Conservation (phyloP, 2,113 vertebrate genomes). For the Stigmatopora argus region DNA sequence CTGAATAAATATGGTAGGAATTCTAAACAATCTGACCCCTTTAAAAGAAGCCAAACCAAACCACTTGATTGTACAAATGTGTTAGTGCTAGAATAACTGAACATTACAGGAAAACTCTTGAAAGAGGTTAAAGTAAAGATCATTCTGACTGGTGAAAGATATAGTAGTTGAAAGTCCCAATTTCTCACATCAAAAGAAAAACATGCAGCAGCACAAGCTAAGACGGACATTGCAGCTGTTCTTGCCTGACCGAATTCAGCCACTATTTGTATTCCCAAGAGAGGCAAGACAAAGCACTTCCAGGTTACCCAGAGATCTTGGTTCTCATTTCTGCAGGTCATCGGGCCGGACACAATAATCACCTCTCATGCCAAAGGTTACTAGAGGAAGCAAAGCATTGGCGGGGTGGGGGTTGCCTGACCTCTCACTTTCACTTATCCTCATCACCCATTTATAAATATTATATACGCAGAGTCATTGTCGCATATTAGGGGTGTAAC, state of each 20-base stretch:
- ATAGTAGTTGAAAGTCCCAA: background rate
- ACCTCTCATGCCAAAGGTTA: slow-evolving; percentile 49
- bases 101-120: background rate
- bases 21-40: slow-evolving; percentile 8
- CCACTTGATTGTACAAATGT: background rate
- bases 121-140: background rate
- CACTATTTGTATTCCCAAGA: slow-evolving; percentile 67
- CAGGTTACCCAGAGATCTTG: slow-evolving; percentile 53
- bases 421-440: slow-evolving; percentile 22
- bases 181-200: slow-evolving; percentile 25
- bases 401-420: background rate
- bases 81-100: slow-evolving; percentile 2
- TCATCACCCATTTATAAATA: slow-evolving; percentile 9
- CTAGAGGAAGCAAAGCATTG: slow-evolving; percentile 3
- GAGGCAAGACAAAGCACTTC: slow-evolving; percentile 55
- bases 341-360: slow-evolving; percentile 41
- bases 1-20: background rate
- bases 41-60: background rate
- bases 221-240: slow-evolving; percentile 49
- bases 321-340: slow-evolving; percentile 60
- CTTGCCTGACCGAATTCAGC: slow-evolving; percentile 36
- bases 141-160: background rate
- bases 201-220: slow-evolving; percentile 15
- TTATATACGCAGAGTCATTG: background rate
- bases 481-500: background rate